Evolutionary conservation across 2,888 invertebrate genomes (phyloP).

Genomic region (Eretmocerus hayati): DNA sequence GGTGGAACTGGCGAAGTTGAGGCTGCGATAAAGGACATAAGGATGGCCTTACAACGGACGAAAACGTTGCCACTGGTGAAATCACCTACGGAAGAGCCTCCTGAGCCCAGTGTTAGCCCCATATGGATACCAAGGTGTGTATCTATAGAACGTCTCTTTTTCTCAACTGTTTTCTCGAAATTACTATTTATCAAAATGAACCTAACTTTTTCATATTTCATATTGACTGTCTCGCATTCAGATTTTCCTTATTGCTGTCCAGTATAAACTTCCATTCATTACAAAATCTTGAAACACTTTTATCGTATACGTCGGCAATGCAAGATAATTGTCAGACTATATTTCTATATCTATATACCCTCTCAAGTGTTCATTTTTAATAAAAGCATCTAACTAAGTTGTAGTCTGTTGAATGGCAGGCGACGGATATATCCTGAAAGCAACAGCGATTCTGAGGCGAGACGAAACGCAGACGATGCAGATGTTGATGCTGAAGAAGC

Average conservation of each 20-base stretch:
- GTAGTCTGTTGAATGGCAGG: conserved; percentile 45
- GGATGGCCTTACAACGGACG: conserved; percentile 69
- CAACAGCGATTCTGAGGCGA: conserved; percentile 42
- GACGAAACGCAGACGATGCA: conserved; percentile 39
- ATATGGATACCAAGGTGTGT: conserved; percentile 64
- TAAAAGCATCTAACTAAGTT: conserved; percentile 45
- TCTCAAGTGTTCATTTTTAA: conserved; percentile 4
- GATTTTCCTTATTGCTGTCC: too few species aligned
- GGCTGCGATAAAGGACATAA: conserved; percentile 76
- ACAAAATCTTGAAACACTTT: too few species aligned
- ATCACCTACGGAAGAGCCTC: conserved; percentile 47
- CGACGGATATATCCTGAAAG: conserved; percentile 43
- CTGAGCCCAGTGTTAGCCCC: conserved; percentile 53
- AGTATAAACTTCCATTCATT: too few species aligned
- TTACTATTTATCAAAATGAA: not conserved
- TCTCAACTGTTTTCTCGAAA: not conserved
- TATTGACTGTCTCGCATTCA: not conserved
- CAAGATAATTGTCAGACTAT: not conserved
- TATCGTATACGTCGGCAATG: too few species aligned
- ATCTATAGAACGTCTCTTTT: not conserved
- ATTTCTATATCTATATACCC: not conserved
- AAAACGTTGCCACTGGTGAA: conserved; percentile 58
- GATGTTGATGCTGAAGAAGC: conserved; percentile 41
- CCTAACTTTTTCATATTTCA: not conserved
- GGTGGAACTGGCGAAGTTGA: conserved; percentile 45